A percentile compares a stretch with the other conserved stretches of the same genome.
Evolutionary conservation across 2,888 invertebrate species (phyloP).

Genomic region (Nyleta sp.): DNA sequence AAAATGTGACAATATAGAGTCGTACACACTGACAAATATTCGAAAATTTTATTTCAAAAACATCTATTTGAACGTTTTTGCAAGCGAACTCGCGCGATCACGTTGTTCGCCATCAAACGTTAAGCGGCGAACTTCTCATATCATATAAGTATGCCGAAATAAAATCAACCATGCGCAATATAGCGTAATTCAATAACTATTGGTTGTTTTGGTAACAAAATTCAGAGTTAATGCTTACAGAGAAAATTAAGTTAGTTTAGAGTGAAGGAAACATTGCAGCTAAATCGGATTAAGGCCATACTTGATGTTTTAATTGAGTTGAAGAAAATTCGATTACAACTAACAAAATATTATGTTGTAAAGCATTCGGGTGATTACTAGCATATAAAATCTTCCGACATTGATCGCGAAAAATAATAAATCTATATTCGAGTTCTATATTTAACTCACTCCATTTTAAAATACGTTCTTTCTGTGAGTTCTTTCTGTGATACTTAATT

Average conservation of each 20-base stretch:
- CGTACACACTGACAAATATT: constrained; percentile 14
- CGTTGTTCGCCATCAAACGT: constrained; percentile 5
- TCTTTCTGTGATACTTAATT: no score
- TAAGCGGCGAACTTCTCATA: constrained; percentile 4
- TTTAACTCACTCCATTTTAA: no score
- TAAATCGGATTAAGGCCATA: constrained; percentile 54
- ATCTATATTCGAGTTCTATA: neutral
- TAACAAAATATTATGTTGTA: constrained; percentile 44
- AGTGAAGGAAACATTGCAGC: constrained; percentile 42
- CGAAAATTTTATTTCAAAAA: constrained; percentile 11
- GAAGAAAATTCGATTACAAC: constrained; percentile 44
- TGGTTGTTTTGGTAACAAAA: constrained; percentile 49
- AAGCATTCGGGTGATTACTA: constrained; percentile 25
- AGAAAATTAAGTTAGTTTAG: constrained; percentile 51
- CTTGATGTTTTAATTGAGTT: constrained; percentile 60
- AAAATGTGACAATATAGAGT: constrained; percentile 46
- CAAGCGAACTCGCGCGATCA: neutral
- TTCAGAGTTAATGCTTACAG: constrained; percentile 48
- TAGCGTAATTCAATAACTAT: constrained; percentile 47
- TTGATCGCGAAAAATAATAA: neutral
- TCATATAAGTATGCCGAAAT: constrained; percentile 8
- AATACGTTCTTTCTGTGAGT: no score
- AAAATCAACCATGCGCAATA: constrained; percentile 43
- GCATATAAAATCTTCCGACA: constrained; percentile 2
- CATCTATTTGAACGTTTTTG: neutral